Percentiles rank a stretch among this genome's conserved stretches.
These are phyloP conservation scores for Nyctibius grandis DNA, from an alignment of 2,797 vertebrate genomes.

Conservation along the genomic window DNA sequence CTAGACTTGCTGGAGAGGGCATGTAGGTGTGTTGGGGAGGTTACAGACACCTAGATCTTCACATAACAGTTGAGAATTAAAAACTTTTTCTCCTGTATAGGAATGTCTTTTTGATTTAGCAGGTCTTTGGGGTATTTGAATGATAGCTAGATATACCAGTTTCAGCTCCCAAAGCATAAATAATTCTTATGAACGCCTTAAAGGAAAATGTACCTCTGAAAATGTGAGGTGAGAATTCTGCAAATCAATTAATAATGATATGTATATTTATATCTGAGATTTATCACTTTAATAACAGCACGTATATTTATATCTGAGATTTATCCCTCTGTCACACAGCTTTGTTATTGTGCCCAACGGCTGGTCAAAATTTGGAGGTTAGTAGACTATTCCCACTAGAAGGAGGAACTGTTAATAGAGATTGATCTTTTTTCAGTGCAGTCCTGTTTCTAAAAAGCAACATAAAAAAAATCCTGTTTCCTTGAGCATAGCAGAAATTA, in stretches of 20 bases:
- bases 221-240: not conserved
- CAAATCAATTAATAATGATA: not conserved
- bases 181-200: not conserved
- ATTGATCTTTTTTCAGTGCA: not conserved
- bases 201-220: not conserved
- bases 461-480: not conserved
- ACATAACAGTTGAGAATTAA: not conserved
- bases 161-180: not conserved
- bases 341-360: not conserved
- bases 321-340: not conserved
- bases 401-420: not conserved
- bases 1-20: not conserved
- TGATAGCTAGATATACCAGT: not conserved
- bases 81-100: not conserved
- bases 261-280: not conserved
- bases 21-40: not conserved
- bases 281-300: not conserved
- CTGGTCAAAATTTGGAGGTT: not conserved
- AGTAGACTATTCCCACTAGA: not conserved
- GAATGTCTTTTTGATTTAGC: not conserved
- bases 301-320: not conserved
- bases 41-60: not conserved
- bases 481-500: not conserved
- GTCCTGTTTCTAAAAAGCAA: not conserved
- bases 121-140: not conserved